Evolutionary conservation across 2,888 invertebrate genomes (phyloP).

Genomic region (Crossocerus cetratus): DNA sequence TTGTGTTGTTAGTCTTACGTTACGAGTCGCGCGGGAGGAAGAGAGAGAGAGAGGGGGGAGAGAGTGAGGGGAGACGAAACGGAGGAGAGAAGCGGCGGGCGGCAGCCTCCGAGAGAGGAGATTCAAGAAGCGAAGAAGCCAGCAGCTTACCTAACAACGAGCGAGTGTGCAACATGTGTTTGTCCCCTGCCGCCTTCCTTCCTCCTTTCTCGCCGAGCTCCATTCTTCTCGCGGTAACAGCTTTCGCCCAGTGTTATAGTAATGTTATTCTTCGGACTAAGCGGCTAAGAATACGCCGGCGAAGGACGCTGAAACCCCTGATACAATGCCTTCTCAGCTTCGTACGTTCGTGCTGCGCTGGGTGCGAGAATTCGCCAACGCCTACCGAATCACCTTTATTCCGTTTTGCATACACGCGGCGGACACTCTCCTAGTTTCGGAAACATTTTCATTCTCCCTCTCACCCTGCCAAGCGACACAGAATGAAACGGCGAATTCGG

Average conservation of each 20-base stretch:
- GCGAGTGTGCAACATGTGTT: constrained; percentile 76
- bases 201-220: constrained; percentile 44
- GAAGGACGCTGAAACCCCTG: constrained; percentile 38
- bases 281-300: constrained; percentile 54
- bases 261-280: constrained; percentile 65
- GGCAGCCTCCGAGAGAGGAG: constrained; percentile 35
- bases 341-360: constrained; percentile 61
- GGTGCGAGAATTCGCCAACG: constrained; percentile 63
- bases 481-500: too few species aligned
- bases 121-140: constrained; percentile 55
- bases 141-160: constrained; percentile 52
- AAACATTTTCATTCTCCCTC: too few species aligned
- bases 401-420: not conserved
- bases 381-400: constrained; percentile 12
- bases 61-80: constrained; percentile 1
- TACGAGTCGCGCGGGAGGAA: constrained; percentile 61
- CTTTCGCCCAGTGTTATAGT: constrained; percentile 39
- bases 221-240: constrained; percentile 20
- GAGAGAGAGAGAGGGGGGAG: constrained; percentile 29
- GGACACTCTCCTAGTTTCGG: too few species aligned
- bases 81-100: constrained; percentile 19
- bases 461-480: too few species aligned
- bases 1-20: constrained; percentile 76
- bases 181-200: constrained; percentile 62
- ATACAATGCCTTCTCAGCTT: constrained; percentile 65